Percentiles rank a stretch among this genome's conserved stretches.
Evolutionary conservation across 2,888 invertebrate genomes (phyloP).

Genomic region (Euclidia mi): DNA sequence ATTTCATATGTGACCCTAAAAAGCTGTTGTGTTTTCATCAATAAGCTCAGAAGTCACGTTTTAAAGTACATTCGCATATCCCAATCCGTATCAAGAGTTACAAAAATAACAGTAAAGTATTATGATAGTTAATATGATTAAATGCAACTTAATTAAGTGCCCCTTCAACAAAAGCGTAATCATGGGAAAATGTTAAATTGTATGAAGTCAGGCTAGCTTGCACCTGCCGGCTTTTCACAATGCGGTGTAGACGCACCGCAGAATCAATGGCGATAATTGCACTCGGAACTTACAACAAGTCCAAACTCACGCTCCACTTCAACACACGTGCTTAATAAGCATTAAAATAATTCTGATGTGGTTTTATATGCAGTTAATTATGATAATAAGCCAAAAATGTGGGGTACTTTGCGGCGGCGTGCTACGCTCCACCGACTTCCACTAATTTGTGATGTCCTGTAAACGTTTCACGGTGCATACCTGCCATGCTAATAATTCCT

Average conservation of each 20-base stretch:
- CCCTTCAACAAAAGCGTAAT: slow-evolving; percentile 16
- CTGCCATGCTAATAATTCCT: slow-evolving; percentile 17
- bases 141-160: slow-evolving; percentile 1
- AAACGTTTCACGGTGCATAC: slow-evolving; percentile 42
- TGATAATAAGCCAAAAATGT: slow-evolving; percentile 81
- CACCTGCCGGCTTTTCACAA: slow-evolving; percentile 73
- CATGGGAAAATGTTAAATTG: slow-evolving; percentile 58
- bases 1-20: too few species aligned
- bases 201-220: slow-evolving; percentile 30
- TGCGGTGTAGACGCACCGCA: slow-evolving; percentile 71
- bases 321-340: slow-evolving; percentile 87
- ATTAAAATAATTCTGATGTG: slow-evolving; percentile 84
- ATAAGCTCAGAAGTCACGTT: too few species aligned
- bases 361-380: slow-evolving; percentile 88
- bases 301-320: slow-evolving; percentile 75
- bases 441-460: slow-evolving; percentile 88
- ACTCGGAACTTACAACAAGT: slow-evolving; percentile 72
- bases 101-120: neutral
- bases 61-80: too few species aligned
- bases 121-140: neutral
- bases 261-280: slow-evolving; percentile 89
- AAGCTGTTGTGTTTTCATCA: too few species aligned
- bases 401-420: slow-evolving; percentile 74
- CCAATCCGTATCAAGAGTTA: too few species aligned
- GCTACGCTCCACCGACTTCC: slow-evolving; percentile 77